phyloP scores from a whole-genome alignment of 1,140 invertebrate species.

The Zeugodacus cucurbitae region DNA sequence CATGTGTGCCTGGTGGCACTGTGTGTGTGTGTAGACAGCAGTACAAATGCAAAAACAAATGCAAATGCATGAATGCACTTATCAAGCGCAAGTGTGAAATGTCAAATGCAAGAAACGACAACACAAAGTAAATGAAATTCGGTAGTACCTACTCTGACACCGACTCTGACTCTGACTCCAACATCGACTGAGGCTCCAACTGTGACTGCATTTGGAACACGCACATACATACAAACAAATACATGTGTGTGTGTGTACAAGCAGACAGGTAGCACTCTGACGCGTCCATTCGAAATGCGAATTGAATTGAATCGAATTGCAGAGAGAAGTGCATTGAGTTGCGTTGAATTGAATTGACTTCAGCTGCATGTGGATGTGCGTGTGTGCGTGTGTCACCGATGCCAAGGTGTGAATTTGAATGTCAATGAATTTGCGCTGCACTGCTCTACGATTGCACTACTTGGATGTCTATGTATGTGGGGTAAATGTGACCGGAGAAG shows the following conservation, averaged over 20 bases:
- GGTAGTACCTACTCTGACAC: neutral
- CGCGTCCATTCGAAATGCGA: neutral
- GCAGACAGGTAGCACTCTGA: neutral
- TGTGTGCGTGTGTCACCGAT: neutral
- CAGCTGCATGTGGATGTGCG: neutral
- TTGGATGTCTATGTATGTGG: too few species aligned
- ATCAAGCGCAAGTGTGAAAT: conserved; percentile 16
- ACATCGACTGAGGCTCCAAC: too few species aligned
- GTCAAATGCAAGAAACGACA: conserved; percentile 6
- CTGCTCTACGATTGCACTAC: too few species aligned
- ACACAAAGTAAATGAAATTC: conserved; percentile 9
- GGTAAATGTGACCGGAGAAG: too few species aligned
- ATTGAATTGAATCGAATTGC: conserved; percentile 1
- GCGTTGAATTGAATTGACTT: neutral
- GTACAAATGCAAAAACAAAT: neutral
- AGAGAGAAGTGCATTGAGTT: neutral
- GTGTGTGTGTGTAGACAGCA: neutral
- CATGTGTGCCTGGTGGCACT: too few species aligned
- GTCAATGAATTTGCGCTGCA: neutral
- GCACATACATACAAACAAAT: too few species aligned
- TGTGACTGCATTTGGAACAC: neutral
- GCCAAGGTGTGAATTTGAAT: conserved; percentile 23
- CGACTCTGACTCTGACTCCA: too few species aligned
- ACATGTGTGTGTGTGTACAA: too few species aligned
- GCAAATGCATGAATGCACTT: conserved; percentile 14